Evolutionary conservation across 1,140 invertebrate species (phyloP).

Genomic region (Homalodisca vitripennis): DNA sequence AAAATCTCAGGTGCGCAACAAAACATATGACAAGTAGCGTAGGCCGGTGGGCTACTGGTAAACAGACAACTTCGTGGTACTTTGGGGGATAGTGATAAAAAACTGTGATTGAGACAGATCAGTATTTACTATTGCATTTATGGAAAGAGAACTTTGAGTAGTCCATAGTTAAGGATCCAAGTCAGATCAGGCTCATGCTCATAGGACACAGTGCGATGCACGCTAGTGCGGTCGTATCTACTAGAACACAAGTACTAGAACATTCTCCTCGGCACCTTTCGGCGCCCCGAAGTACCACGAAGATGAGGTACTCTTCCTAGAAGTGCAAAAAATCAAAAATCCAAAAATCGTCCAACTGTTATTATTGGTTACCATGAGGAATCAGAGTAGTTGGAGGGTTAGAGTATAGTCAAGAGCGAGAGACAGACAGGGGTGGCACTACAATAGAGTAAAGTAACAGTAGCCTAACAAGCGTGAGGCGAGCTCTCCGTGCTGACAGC

Average conservation of each 20-base stretch:
- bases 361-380: too few relatives aligned
- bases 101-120: too few relatives aligned
- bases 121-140: too few relatives aligned
- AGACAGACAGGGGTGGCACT: constrained; percentile 12
- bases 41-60: constrained; percentile 13
- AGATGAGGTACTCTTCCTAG: background rate
- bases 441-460: background rate
- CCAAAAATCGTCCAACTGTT: constrained; percentile 10
- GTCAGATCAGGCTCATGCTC: too few relatives aligned
- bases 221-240: too few relatives aligned
- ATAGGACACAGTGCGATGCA: too few relatives aligned
- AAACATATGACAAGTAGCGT: background rate
- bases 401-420: constrained; percentile 1
- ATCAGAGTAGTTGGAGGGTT: too few relatives aligned
- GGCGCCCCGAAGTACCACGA: background rate
- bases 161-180: too few relatives aligned
- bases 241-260: too few relatives aligned
- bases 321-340: constrained; percentile 24
- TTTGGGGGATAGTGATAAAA: too few relatives aligned
- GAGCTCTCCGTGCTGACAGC: constrained; percentile 9
- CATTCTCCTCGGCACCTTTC: too few relatives aligned
- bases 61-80: background rate
- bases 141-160: too few relatives aligned
- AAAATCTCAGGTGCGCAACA: constrained; percentile 25
- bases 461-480: background rate